Percentiles rank a stretch among this genome's conserved stretches.
Evolutionary conservation across 2,113 vertebrate species (phyloP).

Genomic region (Chaetura pelagica): DNA sequence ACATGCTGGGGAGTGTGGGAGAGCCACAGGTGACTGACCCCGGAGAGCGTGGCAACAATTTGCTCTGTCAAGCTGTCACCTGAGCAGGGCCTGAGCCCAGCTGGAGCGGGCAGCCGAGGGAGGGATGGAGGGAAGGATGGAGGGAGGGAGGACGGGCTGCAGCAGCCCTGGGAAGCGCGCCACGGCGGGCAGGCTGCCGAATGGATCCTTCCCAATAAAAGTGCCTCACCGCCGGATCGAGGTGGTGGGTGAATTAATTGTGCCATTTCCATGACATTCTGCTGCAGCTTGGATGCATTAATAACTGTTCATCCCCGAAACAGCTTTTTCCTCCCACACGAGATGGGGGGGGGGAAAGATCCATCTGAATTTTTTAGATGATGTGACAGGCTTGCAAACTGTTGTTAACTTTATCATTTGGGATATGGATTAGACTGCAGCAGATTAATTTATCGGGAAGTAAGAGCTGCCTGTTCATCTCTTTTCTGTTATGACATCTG

Average conservation of each 20-base stretch:
- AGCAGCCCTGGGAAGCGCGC: not conserved
- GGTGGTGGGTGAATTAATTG: conserved; percentile 55
- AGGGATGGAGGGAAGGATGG: conserved; percentile 42
- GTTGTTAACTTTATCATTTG: conserved; percentile 64
- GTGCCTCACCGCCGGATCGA: conserved; percentile 7
- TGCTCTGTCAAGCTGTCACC: conserved; percentile 68
- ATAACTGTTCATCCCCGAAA: conserved; percentile 49
- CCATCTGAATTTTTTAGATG: conserved; percentile 61
- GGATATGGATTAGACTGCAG: conserved; percentile 56
- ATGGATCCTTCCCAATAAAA: conserved; percentile 42
- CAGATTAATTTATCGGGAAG: conserved; percentile 57
- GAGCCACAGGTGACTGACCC: conserved; percentile 75
- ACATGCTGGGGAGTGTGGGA: conserved; percentile 74
- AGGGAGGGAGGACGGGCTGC: conserved; percentile 16
- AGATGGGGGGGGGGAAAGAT: conserved; percentile 41
- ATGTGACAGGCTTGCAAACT: conserved; percentile 63
- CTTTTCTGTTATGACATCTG: conserved; percentile 67
- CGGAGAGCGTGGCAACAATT: conserved; percentile 13
- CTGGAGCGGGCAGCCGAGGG: conserved; percentile 31
- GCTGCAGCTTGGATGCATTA: conserved; percentile 48
- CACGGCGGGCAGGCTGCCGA: not conserved
- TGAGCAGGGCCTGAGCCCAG: conserved; percentile 63
- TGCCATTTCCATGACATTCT: conserved; percentile 55
- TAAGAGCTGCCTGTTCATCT: conserved; percentile 50
- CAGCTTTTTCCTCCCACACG: conserved; percentile 16